Evolutionary conservation across 2,113 vertebrate genomes (phyloP).

Genomic region (Ancistrus triradiatus): DNA sequence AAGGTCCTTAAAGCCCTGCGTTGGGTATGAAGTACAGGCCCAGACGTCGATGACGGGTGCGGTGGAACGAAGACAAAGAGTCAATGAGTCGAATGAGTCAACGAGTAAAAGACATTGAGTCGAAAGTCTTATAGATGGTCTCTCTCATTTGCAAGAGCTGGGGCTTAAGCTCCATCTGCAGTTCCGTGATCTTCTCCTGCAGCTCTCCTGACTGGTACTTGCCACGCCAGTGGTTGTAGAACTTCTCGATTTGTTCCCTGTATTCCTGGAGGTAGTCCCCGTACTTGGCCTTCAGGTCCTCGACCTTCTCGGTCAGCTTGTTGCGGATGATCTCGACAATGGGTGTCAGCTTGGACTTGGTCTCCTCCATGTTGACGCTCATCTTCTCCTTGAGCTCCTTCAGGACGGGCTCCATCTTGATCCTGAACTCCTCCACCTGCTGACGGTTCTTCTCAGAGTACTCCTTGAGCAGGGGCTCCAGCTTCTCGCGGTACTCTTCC

Average conservation of each 20-base stretch:
- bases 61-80: no score
- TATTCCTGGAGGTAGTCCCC: slow-evolving; percentile 64
- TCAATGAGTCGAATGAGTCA: no score
- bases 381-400: slow-evolving; percentile 60
- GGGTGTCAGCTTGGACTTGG: slow-evolving; percentile 68
- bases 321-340: slow-evolving; percentile 65
- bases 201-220: slow-evolving; percentile 46
- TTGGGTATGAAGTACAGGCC: background rate
- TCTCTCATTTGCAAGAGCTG: slow-evolving; percentile 27
- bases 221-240: slow-evolving; percentile 37
- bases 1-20: background rate
- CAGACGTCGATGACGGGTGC: slow-evolving; percentile 5
- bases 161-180: slow-evolving; percentile 43
- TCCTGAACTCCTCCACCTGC: slow-evolving; percentile 53
- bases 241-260: slow-evolving; percentile 55
- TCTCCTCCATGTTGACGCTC: slow-evolving; percentile 70
- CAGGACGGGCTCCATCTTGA: slow-evolving; percentile 57
- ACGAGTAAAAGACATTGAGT: slow-evolving; percentile 51
- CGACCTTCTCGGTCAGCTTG: slow-evolving; percentile 62
- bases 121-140: background rate
- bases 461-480: slow-evolving; percentile 65
- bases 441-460: slow-evolving; percentile 52
- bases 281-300: slow-evolving; percentile 54
- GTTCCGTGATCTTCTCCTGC: slow-evolving; percentile 53
- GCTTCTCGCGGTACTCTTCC: slow-evolving; percentile 56